Evolutionary conservation across 2,797 vertebrate species (phyloP).

Genomic region (Caiman crocodilus): DNA sequence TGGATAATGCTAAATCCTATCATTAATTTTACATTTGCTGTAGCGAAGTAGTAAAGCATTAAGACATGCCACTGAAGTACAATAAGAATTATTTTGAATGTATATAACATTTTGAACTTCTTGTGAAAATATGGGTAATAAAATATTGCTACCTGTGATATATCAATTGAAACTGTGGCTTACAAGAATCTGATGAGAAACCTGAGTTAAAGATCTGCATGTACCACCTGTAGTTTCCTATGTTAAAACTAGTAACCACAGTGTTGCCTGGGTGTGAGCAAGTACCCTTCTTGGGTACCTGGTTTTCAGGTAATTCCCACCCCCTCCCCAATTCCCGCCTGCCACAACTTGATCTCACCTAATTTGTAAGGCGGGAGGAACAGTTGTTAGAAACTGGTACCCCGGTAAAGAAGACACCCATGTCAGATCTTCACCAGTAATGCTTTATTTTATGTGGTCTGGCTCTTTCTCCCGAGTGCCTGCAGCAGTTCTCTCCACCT

Average conservation of each 20-base stretch:
- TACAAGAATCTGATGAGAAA: background rate
- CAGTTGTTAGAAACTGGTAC: no score
- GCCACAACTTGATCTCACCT: no score
- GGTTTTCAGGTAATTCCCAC: no score
- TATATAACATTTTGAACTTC: constrained; percentile 20
- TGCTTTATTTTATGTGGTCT: no score
- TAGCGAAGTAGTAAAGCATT: constrained; percentile 30
- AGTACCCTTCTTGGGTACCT: no score
- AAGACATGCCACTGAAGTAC: background rate
- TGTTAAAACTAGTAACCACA: background rate
- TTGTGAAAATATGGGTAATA: constrained; percentile 11
- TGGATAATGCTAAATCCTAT: constrained; percentile 18
- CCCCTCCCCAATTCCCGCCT: no score
- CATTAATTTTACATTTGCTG: constrained; percentile 30
- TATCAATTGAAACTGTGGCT: background rate
- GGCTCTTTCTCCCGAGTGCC: no score
- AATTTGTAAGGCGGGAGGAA: no score
- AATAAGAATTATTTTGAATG: constrained; percentile 29
- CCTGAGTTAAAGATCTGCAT: background rate
- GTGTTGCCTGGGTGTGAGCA: background rate
- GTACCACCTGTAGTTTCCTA: background rate
- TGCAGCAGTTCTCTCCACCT: no score
- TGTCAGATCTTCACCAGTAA: no score
- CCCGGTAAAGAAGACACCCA: no score
- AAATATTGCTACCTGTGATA: background rate